A percentile compares a stretch with the other conserved stretches of the same genome.
These are phyloP conservation scores for Oryzias celebensis DNA, from an alignment of 2,113 vertebrate genomes.

Conservation along the genomic window DNA sequence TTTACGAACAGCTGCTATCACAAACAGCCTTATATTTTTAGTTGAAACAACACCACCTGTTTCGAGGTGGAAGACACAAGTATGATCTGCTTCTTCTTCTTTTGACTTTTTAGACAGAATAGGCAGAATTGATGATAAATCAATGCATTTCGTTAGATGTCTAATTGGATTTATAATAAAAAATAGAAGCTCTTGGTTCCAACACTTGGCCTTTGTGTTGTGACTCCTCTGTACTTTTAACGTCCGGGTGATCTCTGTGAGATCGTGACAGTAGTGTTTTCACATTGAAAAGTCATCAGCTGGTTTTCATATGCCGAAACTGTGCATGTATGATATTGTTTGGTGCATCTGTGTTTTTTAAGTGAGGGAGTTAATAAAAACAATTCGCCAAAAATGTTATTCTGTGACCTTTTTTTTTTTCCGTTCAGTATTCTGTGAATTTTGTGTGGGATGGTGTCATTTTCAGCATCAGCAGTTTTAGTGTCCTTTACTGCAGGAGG, in stretches of 20 bases:
- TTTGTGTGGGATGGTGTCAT: constrained; percentile 48
- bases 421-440: constrained; percentile 14
- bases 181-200: constrained; percentile 42
- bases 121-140: constrained; percentile 16
- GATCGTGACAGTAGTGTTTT: constrained; percentile 71
- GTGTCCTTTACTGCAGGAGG: constrained; percentile 58
- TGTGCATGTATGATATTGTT: constrained; percentile 77
- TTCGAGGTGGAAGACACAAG: constrained; percentile 50
- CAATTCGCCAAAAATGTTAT: constrained; percentile 47
- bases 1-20: constrained; percentile 52
- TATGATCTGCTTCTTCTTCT: constrained; percentile 18
- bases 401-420: constrained; percentile 7
- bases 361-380: constrained; percentile 74
- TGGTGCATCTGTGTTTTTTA: constrained; percentile 78
- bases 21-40: constrained; percentile 44
- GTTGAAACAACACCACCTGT: constrained; percentile 54
- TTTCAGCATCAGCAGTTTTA: constrained; percentile 68
- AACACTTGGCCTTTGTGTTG: constrained; percentile 72
- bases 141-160: constrained; percentile 22
- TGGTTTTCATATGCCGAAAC: constrained; percentile 73
- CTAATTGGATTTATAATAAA: constrained; percentile 4
- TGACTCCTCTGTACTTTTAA: constrained; percentile 59
- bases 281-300: constrained; percentile 77
- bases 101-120: constrained; percentile 53
- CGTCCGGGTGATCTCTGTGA: constrained; percentile 73